Evolutionary conservation across 2,797 vertebrate species (phyloP).

Genomic region (Tenualosa thibaudeaui): DNA sequence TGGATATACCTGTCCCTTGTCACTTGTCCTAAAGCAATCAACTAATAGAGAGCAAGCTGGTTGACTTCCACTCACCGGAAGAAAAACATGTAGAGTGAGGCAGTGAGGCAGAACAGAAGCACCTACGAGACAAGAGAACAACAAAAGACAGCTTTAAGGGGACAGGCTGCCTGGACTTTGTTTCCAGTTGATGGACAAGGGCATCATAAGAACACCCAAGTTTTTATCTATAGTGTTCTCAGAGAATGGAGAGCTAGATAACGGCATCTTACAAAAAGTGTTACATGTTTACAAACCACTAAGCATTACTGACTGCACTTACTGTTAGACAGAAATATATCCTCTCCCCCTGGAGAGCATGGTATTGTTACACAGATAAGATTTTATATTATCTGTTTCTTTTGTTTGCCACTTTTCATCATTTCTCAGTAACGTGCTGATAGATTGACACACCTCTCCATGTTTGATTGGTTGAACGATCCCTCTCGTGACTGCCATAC

Average conservation of each 20-base stretch:
- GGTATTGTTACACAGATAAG: no score
- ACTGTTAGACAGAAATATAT: no score
- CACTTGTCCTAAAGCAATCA: neutral
- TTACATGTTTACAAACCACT: no score
- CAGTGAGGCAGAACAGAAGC: constrained; percentile 77
- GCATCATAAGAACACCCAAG: no score
- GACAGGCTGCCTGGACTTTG: no score
- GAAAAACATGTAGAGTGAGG: constrained; percentile 80
- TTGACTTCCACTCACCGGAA: constrained; percentile 70
- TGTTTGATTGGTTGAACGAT: constrained; percentile 74
- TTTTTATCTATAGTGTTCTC: no score
- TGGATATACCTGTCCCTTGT: neutral
- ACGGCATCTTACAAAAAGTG: no score
- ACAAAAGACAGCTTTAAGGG: neutral
- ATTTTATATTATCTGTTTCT: neutral
- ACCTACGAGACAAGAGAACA: constrained; percentile 59
- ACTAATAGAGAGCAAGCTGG: neutral
- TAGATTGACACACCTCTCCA: constrained; percentile 70
- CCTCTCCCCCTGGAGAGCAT: no score
- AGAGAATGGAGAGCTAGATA: no score
- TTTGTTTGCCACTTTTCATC: neutral
- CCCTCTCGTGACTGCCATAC: constrained; percentile 78
- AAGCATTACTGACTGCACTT: no score
- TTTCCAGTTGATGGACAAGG: no score
- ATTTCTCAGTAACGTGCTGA: neutral